Conservation (phyloP, 2,113 vertebrate species). For the Nipponia nippon region DNA sequence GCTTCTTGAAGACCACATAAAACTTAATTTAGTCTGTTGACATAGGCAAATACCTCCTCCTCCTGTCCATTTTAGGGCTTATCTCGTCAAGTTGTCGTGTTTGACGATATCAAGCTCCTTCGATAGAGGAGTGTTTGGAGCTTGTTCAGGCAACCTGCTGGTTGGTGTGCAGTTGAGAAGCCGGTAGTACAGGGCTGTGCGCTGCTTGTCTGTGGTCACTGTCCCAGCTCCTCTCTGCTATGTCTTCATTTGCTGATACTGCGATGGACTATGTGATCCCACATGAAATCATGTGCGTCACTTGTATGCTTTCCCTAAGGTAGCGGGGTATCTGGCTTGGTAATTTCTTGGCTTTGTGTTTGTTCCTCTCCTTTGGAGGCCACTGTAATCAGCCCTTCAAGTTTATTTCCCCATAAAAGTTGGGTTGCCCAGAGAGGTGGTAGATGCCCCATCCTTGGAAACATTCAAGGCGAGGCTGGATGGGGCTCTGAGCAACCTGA, state of each 20-base stretch:
- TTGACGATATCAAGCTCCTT: neutral
- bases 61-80: neutral
- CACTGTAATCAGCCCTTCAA: neutral
- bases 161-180: neutral
- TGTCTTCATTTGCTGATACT: neutral
- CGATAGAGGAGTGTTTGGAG: neutral
- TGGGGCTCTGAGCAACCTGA: too few relatives aligned
- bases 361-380: neutral
- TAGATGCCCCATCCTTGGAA: too few relatives aligned
- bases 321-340: neutral
- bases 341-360: neutral
- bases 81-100: fast-evolving
- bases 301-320: neutral
- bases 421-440: too few relatives aligned
- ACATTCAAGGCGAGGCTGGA: too few relatives aligned
- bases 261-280: neutral
- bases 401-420: neutral
- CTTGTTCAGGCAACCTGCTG: neutral
- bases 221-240: neutral
- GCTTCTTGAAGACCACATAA: neutral
- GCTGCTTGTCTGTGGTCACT: neutral
- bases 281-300: neutral
- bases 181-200: neutral
- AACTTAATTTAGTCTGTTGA: neutral
- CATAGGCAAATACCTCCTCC: neutral